Conservation (phyloP, 1,140 invertebrate species). For the Argopecten irradians region DNA sequence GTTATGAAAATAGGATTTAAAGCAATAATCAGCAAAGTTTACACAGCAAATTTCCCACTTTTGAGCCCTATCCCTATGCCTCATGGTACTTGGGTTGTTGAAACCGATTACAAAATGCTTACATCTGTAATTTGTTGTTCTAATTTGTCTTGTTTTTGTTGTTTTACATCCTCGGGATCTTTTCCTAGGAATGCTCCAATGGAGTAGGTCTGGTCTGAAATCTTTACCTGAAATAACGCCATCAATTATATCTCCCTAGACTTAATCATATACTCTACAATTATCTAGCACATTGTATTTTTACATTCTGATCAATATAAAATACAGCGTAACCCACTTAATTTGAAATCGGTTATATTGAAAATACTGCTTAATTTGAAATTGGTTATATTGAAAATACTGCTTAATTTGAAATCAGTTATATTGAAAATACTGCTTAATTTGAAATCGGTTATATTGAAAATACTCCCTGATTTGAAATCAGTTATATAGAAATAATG, state of each 20-base stretch:
- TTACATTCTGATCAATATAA: background rate
- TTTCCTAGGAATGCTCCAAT: slow-evolving; percentile 75
- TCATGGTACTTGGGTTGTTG: too few species aligned
- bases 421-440: too few species aligned
- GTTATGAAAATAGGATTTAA: background rate
- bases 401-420: too few species aligned
- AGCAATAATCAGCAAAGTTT: background rate
- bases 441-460: too few species aligned
- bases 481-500: too few species aligned
- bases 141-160: slow-evolving; percentile 73
- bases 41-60: background rate
- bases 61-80: too few species aligned
- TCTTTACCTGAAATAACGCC: slow-evolving; percentile 64
- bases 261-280: background rate
- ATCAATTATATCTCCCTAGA: too few species aligned
- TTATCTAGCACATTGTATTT: background rate
- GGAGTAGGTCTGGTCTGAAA: slow-evolving; percentile 74
- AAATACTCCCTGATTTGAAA: too few species aligned
- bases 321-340: background rate
- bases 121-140: slow-evolving; percentile 72
- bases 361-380: too few species aligned
- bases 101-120: too few species aligned
- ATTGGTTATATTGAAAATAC: too few species aligned
- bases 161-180: slow-evolving; percentile 75
- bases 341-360: too few species aligned